Evolutionary conservation across 2,888 invertebrate species (phyloP).

Genomic region (Odontomyia ornata): DNA sequence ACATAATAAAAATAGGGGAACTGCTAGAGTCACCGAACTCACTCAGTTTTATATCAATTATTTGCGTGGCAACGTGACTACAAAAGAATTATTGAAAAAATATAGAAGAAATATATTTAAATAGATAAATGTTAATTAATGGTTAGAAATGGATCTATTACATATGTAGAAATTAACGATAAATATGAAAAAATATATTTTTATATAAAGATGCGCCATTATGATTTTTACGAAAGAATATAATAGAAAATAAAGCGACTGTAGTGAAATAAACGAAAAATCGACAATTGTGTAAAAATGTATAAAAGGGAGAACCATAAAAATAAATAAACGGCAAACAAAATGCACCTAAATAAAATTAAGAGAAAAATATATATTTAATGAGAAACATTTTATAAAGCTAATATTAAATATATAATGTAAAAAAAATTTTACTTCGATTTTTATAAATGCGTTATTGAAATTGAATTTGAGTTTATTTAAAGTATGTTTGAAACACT

Average conservation of each 20-base stretch:
- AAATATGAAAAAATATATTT: constrained; percentile 42
- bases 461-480: constrained; percentile 9
- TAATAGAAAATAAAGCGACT: constrained; percentile 39
- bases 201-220: constrained; percentile 39
- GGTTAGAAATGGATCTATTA: constrained; percentile 39
- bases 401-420: constrained; percentile 27
- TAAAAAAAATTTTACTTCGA: constrained; percentile 26
- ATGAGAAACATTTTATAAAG: constrained; percentile 29
- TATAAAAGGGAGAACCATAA: constrained; percentile 37
- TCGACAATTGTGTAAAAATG: constrained; percentile 34
- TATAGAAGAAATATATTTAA: constrained; percentile 39
- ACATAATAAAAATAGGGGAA: constrained; percentile 10
- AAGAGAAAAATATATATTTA: constrained; percentile 35
- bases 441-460: constrained; percentile 38
- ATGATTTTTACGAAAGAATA: constrained; percentile 42
- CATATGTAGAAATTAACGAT: constrained; percentile 41
- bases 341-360: constrained; percentile 38
- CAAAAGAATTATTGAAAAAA: constrained; percentile 10
- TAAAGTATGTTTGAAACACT: too few species aligned
- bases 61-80: constrained; percentile 4
- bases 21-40: background rate
- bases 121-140: constrained; percentile 42
- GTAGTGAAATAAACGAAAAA: constrained; percentile 29
- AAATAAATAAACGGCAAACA: constrained; percentile 25
- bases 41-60: constrained; percentile 39